Evolutionary conservation across 1,140 invertebrate genomes (phyloP), one percentile per base, ranked within the genome.

Genomic region (Leguminivora glycinivorella): DNA sequence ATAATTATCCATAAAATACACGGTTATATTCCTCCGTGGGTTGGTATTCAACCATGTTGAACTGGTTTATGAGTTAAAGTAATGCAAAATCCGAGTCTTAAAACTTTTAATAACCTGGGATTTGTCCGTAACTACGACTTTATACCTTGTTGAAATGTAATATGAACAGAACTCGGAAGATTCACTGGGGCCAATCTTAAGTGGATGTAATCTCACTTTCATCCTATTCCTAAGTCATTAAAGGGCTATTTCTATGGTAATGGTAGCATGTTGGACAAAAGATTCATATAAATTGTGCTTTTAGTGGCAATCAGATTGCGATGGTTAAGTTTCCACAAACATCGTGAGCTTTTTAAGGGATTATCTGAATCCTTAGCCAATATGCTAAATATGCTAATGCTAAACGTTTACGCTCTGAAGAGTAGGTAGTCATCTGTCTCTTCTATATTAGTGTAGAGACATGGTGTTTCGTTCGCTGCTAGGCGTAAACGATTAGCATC

Each of bases 181-280:
- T 52, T 10, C 47, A 10, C 0, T 52, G 14, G n/a, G 47, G 4
- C 47, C 47, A 52, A 52, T 22, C 47, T 52, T 52, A 52, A 22
- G 47, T 22, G 47, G 19, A 52, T 52, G 19, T 19, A 52, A 52
- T 52, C 19, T 52, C 47, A 10, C 47, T 52, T 52, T 52, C 47
- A 52, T 52, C 47, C 47, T n/a, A 5, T 22, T 52, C 47, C 47
- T n/a, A 5, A 52, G 7, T 52, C 19, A 52, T 52, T 52, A 52
- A 22, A 52, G 5, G 47, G 19, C 47, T 52, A 52, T 52, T 52
- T 52, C 19, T 52, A 22, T 52, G 47, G 40, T 77, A 74, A 80
- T 77, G 79, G 80, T 75, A 72, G 72, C 60, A 71, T 10, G 76
- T 82, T 82, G 77, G 78, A 75, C 69, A 76, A 72, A 71, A 70